Percentiles rank a stretch among this genome's conserved stretches.
These are phyloP conservation scores for Corythornis madagascariensis DNA, from an alignment of 2,113 vertebrate genomes.

Conservation along the genomic window DNA sequence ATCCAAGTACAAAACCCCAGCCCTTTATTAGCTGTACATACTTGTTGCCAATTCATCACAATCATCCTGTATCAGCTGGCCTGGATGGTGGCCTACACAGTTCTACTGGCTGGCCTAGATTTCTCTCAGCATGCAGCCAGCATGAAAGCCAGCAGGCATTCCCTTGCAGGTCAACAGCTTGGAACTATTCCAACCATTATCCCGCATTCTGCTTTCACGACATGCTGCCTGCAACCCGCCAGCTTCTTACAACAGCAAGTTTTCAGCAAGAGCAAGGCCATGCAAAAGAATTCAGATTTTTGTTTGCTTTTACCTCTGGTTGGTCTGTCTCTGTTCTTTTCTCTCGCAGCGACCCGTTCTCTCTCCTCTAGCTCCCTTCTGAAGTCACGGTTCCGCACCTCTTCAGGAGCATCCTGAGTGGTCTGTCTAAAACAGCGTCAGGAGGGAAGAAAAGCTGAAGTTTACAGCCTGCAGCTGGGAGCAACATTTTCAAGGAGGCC, in stretches of 20 bases:
- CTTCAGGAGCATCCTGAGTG: slow-evolving; percentile 95
- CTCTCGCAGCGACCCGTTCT: slow-evolving; percentile 86
- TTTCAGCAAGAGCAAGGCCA: background rate
- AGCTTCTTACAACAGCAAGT: background rate
- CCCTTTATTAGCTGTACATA: background rate
- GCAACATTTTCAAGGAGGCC: background rate
- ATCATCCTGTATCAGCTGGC: background rate
- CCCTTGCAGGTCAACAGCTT: slow-evolving; percentile 22
- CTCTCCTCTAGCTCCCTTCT: slow-evolving; percentile 95
- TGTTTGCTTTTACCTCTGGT: slow-evolving; percentile 81
- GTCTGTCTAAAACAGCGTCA: slow-evolving; percentile 78
- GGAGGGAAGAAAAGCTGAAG: fast-evolving
- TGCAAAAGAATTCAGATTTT: background rate
- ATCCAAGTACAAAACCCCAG: background rate
- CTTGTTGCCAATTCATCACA: background rate
- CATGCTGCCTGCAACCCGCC: background rate
- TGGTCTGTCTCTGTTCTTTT: slow-evolving; percentile 92
- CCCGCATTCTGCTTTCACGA: background rate
- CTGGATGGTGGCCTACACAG: background rate
- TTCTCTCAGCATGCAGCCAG: background rate
- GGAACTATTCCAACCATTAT: background rate
- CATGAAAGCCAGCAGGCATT: background rate
- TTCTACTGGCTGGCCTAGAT: background rate
- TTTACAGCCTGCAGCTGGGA: background rate
- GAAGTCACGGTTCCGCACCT: slow-evolving; percentile 95